These are phyloP conservation scores for Rhorus exstirpatorius DNA, from an alignment of 2,888 invertebrate species.

Conservation along the genomic window DNA sequence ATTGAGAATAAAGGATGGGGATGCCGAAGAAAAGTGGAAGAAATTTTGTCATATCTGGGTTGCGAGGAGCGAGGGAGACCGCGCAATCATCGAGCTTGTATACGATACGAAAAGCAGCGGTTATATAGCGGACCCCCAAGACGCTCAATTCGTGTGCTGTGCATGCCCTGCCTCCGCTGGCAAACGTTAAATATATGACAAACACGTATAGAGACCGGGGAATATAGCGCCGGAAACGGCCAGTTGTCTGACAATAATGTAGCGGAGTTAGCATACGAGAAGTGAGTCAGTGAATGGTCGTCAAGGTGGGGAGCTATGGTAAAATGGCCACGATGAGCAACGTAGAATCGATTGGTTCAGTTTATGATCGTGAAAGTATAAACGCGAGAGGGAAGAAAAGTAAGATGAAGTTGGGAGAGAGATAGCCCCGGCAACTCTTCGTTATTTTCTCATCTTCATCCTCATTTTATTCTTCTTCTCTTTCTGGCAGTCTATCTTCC, in stretches of 20 bases:
- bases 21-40: neutral
- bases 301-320: constrained; percentile 22
- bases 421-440: constrained; percentile 27
- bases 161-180: constrained; percentile 42
- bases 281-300: constrained; percentile 45
- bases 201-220: constrained; percentile 84
- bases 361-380: constrained; percentile 35
- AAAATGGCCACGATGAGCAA: constrained; percentile 43
- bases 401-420: constrained; percentile 28
- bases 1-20: neutral
- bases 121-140: constrained; percentile 44
- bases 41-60: constrained; percentile 22
- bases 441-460: constrained; percentile 64
- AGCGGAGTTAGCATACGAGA: constrained; percentile 76
- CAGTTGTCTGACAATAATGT: constrained; percentile 84
- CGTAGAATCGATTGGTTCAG: constrained; percentile 29
- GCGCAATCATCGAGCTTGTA: constrained; percentile 10
- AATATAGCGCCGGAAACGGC: constrained; percentile 84
- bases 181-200: constrained; percentile 82
- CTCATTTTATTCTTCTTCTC: constrained; percentile 34
- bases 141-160: constrained; percentile 64
- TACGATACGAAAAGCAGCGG: constrained; percentile 24
- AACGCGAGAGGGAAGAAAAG: constrained; percentile 40
- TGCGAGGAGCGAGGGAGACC: constrained; percentile 2
- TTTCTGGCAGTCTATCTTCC: constrained; percentile 41